Conservation (phyloP, 2,888 invertebrate species). For the Drosophila hamatofila region DNA sequence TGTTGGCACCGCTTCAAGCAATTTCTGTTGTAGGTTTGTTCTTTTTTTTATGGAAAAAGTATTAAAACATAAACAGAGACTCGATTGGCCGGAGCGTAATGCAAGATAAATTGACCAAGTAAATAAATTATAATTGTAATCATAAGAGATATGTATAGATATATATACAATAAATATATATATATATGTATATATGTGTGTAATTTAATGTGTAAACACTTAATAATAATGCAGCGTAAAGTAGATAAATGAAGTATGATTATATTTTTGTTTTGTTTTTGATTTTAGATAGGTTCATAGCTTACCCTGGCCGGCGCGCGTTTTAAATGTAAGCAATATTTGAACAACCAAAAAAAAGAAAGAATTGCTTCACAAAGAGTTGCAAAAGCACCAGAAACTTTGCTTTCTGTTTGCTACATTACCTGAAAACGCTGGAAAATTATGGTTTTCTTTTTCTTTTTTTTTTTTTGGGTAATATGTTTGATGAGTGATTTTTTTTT, state of each 20-base stretch:
- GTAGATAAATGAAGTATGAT: constrained; percentile 47
- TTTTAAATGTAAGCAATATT: constrained; percentile 49
- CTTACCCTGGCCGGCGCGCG: constrained; percentile 63
- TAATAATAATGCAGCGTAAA: constrained; percentile 60
- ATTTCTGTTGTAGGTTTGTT: constrained; percentile 30
- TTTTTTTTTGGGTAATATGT: constrained; percentile 15
- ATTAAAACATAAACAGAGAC: constrained; percentile 27
- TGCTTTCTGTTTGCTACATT: constrained; percentile 50
- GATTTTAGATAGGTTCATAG: constrained; percentile 55
- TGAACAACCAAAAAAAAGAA: constrained; percentile 1
- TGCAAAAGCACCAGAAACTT: constrained; percentile 25
- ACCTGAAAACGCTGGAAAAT: constrained; percentile 70
- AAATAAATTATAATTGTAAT: constrained; percentile 20
- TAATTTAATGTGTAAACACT: constrained; percentile 55
- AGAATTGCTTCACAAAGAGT: constrained; percentile 24
- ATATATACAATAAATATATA: constrained; percentile 29
- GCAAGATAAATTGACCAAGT: constrained; percentile 42
- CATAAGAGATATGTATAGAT: constrained; percentile 17
- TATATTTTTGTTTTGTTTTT: constrained; percentile 11
- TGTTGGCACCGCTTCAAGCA: constrained; percentile 51
- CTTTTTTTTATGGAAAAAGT: constrained; percentile 16
- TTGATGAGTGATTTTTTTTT: constrained; percentile 12
- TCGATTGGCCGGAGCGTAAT: constrained; percentile 31
- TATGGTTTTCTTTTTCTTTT: constrained; percentile 14
- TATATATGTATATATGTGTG: constrained; percentile 15